Evolutionary conservation across 2,888 invertebrate species (phyloP), one percentile per base, ranked within the genome.

Genomic region (Tolmerus cingulatus): DNA sequence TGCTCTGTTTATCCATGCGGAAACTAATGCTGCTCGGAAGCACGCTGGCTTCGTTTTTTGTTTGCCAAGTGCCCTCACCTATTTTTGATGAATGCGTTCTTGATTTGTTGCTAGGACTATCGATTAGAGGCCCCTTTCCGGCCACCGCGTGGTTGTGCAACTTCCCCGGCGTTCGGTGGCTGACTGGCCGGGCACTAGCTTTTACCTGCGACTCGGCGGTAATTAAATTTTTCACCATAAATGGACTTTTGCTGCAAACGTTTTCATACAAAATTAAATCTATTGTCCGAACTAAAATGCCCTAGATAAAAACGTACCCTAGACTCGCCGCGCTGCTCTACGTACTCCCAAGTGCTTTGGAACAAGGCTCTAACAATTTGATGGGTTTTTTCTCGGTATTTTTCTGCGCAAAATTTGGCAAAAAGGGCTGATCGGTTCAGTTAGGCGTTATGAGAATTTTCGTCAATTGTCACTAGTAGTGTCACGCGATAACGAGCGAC

Each of bases 51-150:
- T 82, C 37, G n/a, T 82, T 82, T 57, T 82, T 37, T 57, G 57
- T 82, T 82, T 57, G 7, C 19, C 34, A 37, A 82, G 82, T 34
- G 51, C 82, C 34, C 82, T 82, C 82, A 82, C 82, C 82, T 66
- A 55, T 57, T 57, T 82, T 66, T 82, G 51, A 82, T 82, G 82
- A 82, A 82, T 82, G 51, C 37, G 37, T 46, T 79, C 82, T 82
- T 57, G 37, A 37, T 37, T 57, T 82, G 51, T 81, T 81, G 82
- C 37, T 82, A 66, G 82, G 37, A 57, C 34, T 37, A 82, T 82
- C 66, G 79, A 46, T 79, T 51, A 79, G 51, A 79, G 34, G 51
- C 51, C 27, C 30, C 27, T 79, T 79, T 79, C 51, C 19, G 66
- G 66, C 66, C 66, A 66, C 19, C 66, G 66, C 66, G 4, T 19